Percentiles rank a stretch among this genome's conserved stretches.
phyloP scores from a whole-genome alignment of 1,140 invertebrate genomes.

The Aphelinus atriplicis region DNA sequence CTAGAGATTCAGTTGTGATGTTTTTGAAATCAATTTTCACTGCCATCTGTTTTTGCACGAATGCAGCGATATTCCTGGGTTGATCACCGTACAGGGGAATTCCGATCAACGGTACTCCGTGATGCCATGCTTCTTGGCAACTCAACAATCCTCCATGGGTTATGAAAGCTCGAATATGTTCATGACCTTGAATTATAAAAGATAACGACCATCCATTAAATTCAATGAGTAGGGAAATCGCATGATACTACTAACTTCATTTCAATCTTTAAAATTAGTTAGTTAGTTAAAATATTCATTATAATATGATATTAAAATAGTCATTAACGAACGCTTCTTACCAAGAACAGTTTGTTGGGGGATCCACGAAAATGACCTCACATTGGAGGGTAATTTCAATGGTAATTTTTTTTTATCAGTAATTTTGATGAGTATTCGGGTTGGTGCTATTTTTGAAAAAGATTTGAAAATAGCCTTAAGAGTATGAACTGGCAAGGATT shows the following conservation, averaged over 20 bases:
- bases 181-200: conserved; percentile 49
- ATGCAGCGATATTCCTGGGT: conserved; percentile 61
- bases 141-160: conserved; percentile 67
- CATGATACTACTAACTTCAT: too few relatives aligned
- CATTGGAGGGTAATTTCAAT: conserved; percentile 41
- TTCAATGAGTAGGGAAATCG: too few relatives aligned
- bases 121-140: conserved; percentile 75
- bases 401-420: conserved; percentile 36
- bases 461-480: conserved; percentile 40
- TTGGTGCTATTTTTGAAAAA: conserved; percentile 46
- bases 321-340: conserved; percentile 21
- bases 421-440: conserved; percentile 47
- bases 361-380: conserved; percentile 39
- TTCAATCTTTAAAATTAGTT: too few relatives aligned
- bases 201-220: not conserved
- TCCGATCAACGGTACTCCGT: conserved; percentile 74
- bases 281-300: too few relatives aligned
- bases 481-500: not conserved
- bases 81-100: conserved; percentile 73
- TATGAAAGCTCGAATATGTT: conserved; percentile 58
- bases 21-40: conserved; percentile 35
- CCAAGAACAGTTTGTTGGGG: conserved; percentile 42
- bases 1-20: conserved; percentile 39
- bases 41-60: conserved; percentile 51
- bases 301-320: not conserved